These are phyloP conservation scores for Ia io DNA, from an alignment of 2,113 vertebrate species.

Conservation along the genomic window DNA sequence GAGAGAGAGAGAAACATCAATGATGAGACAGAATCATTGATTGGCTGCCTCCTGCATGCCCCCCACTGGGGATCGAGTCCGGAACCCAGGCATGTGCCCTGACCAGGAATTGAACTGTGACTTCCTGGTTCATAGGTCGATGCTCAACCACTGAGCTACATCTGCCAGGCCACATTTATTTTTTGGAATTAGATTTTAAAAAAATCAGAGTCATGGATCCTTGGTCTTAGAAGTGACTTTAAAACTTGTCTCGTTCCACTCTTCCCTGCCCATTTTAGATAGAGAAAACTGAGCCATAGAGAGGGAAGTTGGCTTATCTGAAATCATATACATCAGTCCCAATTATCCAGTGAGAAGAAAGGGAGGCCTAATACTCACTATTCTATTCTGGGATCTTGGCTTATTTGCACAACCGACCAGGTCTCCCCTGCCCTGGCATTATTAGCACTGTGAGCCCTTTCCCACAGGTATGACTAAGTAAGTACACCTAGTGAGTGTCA, in stretches of 20 bases:
- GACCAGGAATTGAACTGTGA: too few relatives aligned
- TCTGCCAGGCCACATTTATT: background rate
- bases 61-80: too few relatives aligned
- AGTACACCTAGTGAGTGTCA: background rate
- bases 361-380: background rate
- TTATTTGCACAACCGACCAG: background rate
- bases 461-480: background rate
- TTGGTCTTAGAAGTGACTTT: background rate
- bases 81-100: too few relatives aligned
- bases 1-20: too few relatives aligned
- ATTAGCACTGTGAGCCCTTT: background rate
- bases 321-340: background rate
- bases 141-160: too few relatives aligned
- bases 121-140: too few relatives aligned
- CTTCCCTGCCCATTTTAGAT: background rate
- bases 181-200: background rate
- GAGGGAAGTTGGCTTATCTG: background rate
- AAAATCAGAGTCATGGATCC: background rate
- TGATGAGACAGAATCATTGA: too few relatives aligned
- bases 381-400: background rate
- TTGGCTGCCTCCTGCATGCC: too few relatives aligned
- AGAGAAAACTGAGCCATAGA: background rate
- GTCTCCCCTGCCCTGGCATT: background rate
- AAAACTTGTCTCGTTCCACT: background rate
- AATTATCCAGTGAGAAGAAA: background rate